These are phyloP conservation scores for Pteruthius melanotis DNA, from an alignment of 2,113 vertebrate species.

Conservation along the genomic window DNA sequence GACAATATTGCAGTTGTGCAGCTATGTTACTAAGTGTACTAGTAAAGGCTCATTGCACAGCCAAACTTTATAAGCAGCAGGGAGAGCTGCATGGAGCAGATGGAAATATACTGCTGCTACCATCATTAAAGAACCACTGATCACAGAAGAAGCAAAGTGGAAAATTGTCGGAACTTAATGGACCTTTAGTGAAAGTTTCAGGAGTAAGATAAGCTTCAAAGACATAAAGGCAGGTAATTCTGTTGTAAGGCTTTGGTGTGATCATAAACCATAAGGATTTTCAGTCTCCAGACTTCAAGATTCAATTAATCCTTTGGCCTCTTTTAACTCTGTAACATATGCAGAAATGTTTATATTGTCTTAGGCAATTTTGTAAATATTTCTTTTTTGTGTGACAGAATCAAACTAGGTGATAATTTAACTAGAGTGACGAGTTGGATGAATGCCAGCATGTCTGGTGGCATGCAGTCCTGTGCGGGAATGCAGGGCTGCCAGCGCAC, in stretches of 20 bases:
- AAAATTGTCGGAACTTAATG: background rate
- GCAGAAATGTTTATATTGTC: background rate
- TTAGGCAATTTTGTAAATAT: background rate
- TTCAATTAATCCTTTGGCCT: background rate
- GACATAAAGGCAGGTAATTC: background rate
- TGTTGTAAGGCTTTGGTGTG: background rate
- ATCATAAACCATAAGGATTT: background rate
- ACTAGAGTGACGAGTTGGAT: background rate
- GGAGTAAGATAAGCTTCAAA: conserved; percentile 18
- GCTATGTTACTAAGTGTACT: background rate
- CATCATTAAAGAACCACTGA: background rate
- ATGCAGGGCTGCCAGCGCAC: background rate
- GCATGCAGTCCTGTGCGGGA: background rate
- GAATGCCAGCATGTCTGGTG: background rate
- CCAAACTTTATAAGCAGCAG: background rate
- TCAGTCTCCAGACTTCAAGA: background rate
- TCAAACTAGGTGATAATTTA: background rate
- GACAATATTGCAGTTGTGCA: background rate
- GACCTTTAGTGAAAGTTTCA: background rate
- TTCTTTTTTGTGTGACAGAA: background rate
- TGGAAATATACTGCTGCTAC: background rate
- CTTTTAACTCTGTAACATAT: background rate
- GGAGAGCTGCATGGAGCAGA: background rate
- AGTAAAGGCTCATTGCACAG: background rate
- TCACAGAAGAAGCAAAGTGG: background rate